A percentile compares a stretch with the other conserved stretches of the same genome.
Conservation (phyloP, 2,113 vertebrate species). For the Pitta sordida region DNA sequence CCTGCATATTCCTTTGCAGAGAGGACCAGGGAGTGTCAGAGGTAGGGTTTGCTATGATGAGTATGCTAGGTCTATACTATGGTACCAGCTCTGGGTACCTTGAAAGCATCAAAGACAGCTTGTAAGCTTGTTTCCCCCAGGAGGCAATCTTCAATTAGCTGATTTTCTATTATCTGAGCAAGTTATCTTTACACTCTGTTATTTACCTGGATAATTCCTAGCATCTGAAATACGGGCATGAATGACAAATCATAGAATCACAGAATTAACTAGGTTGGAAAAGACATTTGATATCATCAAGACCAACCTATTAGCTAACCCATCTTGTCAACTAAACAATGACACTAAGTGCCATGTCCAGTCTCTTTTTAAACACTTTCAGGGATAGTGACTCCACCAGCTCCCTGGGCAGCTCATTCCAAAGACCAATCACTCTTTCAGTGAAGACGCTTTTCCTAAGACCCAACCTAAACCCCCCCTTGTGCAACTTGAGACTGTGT, state of each 20-base stretch:
- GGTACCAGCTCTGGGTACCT: not conserved
- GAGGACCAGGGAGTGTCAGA: not conserved
- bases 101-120: not conserved
- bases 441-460: no score
- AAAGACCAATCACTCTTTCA: no score
- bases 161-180: not conserved
- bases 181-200: not conserved
- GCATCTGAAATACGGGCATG: not conserved
- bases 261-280: no score
- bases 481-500: no score
- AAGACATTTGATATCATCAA: no score
- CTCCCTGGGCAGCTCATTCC: no score
- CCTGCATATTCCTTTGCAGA: not conserved
- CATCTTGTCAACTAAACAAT: no score
- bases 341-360: no score
- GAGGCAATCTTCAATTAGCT: not conserved
- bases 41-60: not conserved
- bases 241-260: not conserved
- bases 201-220: not conserved
- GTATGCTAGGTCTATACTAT: not conserved
- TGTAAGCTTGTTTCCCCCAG: not conserved
- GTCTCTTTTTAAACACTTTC: no score
- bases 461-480: no score
- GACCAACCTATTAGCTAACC: no score
- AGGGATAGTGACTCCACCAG: no score